Evolutionary conservation across 2,888 invertebrate genomes (phyloP).

Genomic region (Caenorhabditis drosophilae): DNA sequence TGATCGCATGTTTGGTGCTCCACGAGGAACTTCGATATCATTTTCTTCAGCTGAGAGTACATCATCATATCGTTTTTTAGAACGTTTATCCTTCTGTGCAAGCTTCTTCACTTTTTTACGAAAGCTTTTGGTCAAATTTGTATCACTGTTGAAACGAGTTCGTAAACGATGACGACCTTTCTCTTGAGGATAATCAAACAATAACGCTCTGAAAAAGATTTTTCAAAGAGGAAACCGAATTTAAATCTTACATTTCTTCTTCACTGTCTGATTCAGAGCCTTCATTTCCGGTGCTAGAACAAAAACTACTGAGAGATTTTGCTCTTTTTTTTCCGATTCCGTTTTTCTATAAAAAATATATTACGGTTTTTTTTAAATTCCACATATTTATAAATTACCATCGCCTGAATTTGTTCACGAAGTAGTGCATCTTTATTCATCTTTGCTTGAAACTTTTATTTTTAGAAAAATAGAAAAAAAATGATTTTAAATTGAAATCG

Average conservation of each 20-base stretch:
- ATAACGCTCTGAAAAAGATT: constrained; percentile 16
- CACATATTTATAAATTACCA: constrained; percentile 2
- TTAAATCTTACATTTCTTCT: constrained; percentile 16
- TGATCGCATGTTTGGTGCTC: constrained; percentile 21
- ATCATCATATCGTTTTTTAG: constrained; percentile 6
- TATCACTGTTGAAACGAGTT: constrained; percentile 35
- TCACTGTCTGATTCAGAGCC: constrained; percentile 25
- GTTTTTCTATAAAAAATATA: background rate
- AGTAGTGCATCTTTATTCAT: too few relatives aligned
- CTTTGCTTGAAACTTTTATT: too few relatives aligned
- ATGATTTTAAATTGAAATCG: too few relatives aligned
- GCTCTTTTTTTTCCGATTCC: constrained; percentile 20
- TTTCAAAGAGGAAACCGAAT: background rate
- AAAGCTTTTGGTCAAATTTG: constrained; percentile 31
- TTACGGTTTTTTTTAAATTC: background rate
- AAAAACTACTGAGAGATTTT: constrained; percentile 34
- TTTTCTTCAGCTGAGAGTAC: constrained; percentile 19
- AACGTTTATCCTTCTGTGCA: constrained; percentile 31
- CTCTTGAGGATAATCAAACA: constrained; percentile 35
- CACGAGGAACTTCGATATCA: constrained; percentile 37
- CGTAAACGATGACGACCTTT: constrained; percentile 27
- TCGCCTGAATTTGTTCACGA: constrained; percentile 25
- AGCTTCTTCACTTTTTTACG: constrained; percentile 42
- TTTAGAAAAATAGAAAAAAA: too few relatives aligned
- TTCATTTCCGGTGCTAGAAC: constrained; percentile 19